A percentile compares a stretch with the other conserved stretches of the same genome.
Evolutionary conservation across 1,140 invertebrate species (phyloP).

Genomic region (Drosophila parvula): DNA sequence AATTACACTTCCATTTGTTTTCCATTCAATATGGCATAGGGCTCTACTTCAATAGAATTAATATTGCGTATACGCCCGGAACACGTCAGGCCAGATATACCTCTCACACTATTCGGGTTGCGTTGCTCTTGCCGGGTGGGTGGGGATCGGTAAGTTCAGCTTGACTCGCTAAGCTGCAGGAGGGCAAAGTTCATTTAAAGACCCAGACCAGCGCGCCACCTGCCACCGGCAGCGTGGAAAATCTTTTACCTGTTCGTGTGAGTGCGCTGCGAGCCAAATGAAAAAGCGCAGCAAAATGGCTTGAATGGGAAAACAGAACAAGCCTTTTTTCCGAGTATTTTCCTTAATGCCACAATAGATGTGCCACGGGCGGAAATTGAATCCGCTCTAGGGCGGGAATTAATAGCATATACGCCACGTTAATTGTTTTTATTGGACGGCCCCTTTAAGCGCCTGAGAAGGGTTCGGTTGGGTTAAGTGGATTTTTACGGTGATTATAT

Average conservation of each 20-base stretch:
- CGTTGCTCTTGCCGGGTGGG: not conserved
- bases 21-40: conserved; percentile 2
- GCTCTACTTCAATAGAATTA: conserved; percentile 1
- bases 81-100: conserved; percentile 12
- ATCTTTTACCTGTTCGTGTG: conserved; percentile 28
- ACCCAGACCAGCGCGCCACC: conserved; percentile 32
- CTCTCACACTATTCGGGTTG: not conserved
- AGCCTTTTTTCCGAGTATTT: conserved; percentile 30
- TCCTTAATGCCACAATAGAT: conserved; percentile 42
- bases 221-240: conserved; percentile 37
- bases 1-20: conserved; percentile 5
- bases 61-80: conserved; percentile 29
- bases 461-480: conserved; percentile 9
- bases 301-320: conserved; percentile 23
- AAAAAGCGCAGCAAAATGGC: conserved; percentile 43
- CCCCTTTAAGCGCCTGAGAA: not conserved
- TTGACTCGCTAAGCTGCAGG: conserved; percentile 46
- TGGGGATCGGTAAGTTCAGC: conserved; percentile 20
- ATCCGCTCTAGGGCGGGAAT: conserved; percentile 31
- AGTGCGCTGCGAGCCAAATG: conserved; percentile 31
- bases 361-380: conserved; percentile 43
- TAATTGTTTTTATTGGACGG: conserved; percentile 44
- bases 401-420: conserved; percentile 36
- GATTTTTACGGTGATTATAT: conserved; percentile 1
- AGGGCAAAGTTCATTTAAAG: conserved; percentile 57